Evolutionary conservation across 2,888 invertebrate genomes (phyloP), one percentile per base, ranked within the genome.

Genomic region (Heliconius ismenius): DNA sequence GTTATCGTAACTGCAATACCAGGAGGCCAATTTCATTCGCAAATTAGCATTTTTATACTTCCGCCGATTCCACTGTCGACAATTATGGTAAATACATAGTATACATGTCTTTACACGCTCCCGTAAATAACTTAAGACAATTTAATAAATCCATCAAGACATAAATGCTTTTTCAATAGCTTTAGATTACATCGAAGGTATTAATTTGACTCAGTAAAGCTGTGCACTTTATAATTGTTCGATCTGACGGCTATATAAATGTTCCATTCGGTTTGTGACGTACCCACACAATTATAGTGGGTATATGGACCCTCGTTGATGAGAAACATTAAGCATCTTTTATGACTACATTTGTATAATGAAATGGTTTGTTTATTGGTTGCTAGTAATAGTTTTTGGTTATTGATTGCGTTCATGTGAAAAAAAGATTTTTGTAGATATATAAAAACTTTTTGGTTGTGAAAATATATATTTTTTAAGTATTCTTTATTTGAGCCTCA

Each of bases 131-230:
- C 87, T 85, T 86, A 87, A 84, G 91, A 92, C 91, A 91, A 90
- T 92, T 92, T 93, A 92, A 93, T 93, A 92, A 90, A 93, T 91
- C 92, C 92, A 92, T 92, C 91, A 92, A 85, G 86, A 83, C 86
- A 68, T 91, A 92, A 92, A 92, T 86, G 89, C 87, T 89, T 90
- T 88, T 89, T 90, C 91, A 90, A 92, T 90, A 89, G 89, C 89
- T 86, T 83, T 84, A 88, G 90, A 91, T 90, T 89, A 86, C 84
- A 88, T 90, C 90, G 84, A 81, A 81, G 81, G 86, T 88, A 92
- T 90, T 91, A 91, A 92, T 93, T 91, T 91, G 89, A 90, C 88
- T 86, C 83, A 84, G 83, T 81, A 82, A 80, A 89, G 89, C 90
- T 86, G 90, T 85, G 89, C 86, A 83, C 79, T 79, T 77, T 81